Conservation (phyloP, 2,888 invertebrate species). For the Operophtera brumata region DNA sequence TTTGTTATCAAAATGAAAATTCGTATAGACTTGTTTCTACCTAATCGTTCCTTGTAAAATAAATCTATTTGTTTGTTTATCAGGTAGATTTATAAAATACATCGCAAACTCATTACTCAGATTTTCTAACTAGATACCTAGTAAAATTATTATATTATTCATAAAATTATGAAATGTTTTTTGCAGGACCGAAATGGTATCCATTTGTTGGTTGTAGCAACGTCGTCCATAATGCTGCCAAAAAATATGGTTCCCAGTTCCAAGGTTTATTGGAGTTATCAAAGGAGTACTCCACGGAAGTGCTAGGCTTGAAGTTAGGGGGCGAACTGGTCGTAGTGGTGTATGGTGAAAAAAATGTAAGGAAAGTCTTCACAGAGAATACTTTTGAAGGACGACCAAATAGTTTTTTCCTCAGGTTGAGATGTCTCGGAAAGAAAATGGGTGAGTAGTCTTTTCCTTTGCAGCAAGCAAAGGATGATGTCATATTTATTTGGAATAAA, state of each 20-base stretch:
- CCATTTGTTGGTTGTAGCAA: conserved; percentile 63
- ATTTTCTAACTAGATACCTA: too few species aligned
- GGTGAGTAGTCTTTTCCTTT: conserved; percentile 75
- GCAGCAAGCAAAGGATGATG: too few species aligned
- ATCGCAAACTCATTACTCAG: too few species aligned
- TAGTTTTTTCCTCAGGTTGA: conserved; percentile 84
- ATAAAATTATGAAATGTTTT: background rate
- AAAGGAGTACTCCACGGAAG: conserved; percentile 79
- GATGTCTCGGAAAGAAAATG: conserved; percentile 83
- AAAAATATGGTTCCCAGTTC: conserved; percentile 72
- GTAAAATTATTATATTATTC: too few species aligned
- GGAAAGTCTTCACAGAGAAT: conserved; percentile 80
- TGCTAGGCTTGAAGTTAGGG: conserved; percentile 85
- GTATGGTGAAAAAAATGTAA: conserved; percentile 82
- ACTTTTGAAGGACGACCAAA: conserved; percentile 87
- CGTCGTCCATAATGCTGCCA: conserved; percentile 46
- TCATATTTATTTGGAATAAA: too few species aligned
- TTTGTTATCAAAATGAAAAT: too few species aligned
- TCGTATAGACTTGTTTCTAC: too few species aligned
- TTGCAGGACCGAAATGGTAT: conserved; percentile 70
- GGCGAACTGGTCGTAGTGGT: conserved; percentile 82
- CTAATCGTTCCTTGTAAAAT: too few species aligned
- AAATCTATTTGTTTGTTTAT: too few species aligned
- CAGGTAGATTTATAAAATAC: too few species aligned
- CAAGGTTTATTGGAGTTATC: conserved; percentile 82